Evolutionary conservation across 2,888 invertebrate genomes (phyloP).

Genomic region (Nomada fabriciana): DNA sequence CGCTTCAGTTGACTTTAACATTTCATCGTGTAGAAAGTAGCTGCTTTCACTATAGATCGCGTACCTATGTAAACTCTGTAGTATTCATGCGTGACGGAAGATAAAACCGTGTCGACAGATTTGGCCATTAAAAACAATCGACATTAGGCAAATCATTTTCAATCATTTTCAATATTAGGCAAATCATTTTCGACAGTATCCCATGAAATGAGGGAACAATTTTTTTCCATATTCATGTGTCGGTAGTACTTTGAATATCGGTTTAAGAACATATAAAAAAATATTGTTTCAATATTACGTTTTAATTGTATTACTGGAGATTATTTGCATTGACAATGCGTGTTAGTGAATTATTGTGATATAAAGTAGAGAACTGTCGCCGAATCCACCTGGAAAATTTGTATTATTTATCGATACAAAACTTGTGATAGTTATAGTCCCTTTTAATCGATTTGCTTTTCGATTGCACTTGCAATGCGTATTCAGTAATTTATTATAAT

Average conservation of each 20-base stretch:
- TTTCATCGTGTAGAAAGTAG: constrained; percentile 73
- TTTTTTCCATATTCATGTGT: background rate
- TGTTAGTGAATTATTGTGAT: no score
- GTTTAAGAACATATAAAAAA: no score
- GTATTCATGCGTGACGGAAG: constrained; percentile 31
- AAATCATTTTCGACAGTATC: background rate
- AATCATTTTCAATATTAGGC: background rate
- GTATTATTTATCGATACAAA: no score
- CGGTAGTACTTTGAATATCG: no score
- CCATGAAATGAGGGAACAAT: background rate
- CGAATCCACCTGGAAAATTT: no score
- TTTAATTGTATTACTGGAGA: background rate
- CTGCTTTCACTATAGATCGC: constrained; percentile 45
- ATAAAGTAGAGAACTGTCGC: no score
- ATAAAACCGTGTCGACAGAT: constrained; percentile 17
- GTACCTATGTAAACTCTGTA: constrained; percentile 36
- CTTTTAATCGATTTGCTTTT: no score
- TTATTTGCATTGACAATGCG: no score
- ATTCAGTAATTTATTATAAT: background rate
- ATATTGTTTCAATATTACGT: no score
- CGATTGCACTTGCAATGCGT: no score
- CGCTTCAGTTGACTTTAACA: constrained; percentile 78
- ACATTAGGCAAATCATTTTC: background rate
- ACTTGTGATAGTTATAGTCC: no score
- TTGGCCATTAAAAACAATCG: background rate